phyloP scores from a whole-genome alignment of 2,888 invertebrate species.

The Cryptophagus acutangulus region DNA sequence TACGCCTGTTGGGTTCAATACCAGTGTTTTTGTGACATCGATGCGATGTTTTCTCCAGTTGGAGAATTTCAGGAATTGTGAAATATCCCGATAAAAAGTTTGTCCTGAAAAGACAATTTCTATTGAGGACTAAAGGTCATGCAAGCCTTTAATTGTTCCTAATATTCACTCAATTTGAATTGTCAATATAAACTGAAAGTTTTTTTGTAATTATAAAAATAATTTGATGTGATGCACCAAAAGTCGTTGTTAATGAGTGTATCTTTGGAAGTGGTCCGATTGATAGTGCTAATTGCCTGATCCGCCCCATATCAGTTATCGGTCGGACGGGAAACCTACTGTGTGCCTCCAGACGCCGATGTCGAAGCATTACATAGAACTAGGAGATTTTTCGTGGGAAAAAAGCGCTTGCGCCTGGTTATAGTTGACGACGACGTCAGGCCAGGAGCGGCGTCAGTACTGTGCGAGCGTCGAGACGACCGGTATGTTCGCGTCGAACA shows the following conservation, averaged over 20 bases:
- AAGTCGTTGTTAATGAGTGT: constrained; percentile 4
- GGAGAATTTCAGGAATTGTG: too few relatives aligned
- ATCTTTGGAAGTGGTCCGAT: constrained; percentile 5
- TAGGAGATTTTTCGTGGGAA: constrained; percentile 21
- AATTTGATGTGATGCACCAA: neutral
- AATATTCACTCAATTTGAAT: too few relatives aligned
- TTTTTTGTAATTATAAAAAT: too few relatives aligned
- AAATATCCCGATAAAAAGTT: too few relatives aligned
- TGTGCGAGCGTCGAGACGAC: constrained; percentile 42
- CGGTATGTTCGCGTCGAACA: constrained; percentile 33
- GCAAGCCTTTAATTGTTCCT: too few relatives aligned
- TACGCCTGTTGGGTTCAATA: too few relatives aligned
- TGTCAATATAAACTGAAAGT: too few relatives aligned
- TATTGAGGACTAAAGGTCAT: too few relatives aligned
- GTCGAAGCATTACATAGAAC: constrained; percentile 35
- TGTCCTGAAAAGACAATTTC: too few relatives aligned
- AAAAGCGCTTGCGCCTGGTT: constrained; percentile 22
- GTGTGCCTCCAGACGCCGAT: constrained; percentile 29
- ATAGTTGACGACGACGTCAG: constrained; percentile 20
- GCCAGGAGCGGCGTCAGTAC: constrained; percentile 38
- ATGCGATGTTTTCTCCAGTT: too few relatives aligned
- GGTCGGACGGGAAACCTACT: constrained; percentile 6
- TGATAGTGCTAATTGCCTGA: constrained; percentile 14
- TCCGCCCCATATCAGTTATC: constrained; percentile 28
- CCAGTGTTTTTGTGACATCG: neutral